These are phyloP conservation scores for Drymonia ruficornis DNA, from an alignment of 2,888 invertebrate species.

Conservation along the genomic window DNA sequence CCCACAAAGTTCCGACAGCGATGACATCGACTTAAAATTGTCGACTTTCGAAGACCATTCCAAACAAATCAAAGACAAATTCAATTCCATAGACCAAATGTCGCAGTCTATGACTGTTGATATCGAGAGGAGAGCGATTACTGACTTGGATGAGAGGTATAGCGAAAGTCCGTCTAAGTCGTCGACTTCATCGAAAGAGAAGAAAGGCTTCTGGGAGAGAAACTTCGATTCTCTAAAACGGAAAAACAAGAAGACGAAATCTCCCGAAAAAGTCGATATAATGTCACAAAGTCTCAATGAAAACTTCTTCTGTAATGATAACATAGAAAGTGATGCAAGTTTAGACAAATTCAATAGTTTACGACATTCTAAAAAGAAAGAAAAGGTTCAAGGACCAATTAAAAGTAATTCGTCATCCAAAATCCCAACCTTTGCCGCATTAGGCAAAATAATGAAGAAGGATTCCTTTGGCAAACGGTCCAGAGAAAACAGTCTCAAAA, in stretches of 20 bases:
- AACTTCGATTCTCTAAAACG: constrained; percentile 81
- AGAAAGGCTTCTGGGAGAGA: constrained; percentile 83
- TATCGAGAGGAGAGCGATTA: constrained; percentile 67
- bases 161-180: constrained; percentile 75
- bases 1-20: constrained; percentile 77
- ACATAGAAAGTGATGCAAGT: constrained; percentile 68
- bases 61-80: constrained; percentile 73
- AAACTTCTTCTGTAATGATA: constrained; percentile 79
- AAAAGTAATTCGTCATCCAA: constrained; percentile 78
- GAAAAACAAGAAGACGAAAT: constrained; percentile 71
- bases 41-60: constrained; percentile 72
- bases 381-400: constrained; percentile 59
- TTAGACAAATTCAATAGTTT: constrained; percentile 79
- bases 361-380: constrained; percentile 73
- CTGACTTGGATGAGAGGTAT: constrained; percentile 56
- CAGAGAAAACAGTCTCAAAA: constrained; percentile 57
- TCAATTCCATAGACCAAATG: constrained; percentile 81
- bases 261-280: constrained; percentile 70
- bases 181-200: constrained; percentile 72
- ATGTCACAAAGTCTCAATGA: constrained; percentile 85
- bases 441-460: constrained; percentile 80
- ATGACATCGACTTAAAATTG: constrained; percentile 70
- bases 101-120: constrained; percentile 82
- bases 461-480: constrained; percentile 73
- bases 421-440: constrained; percentile 78